These are phyloP conservation scores for Lobophora halterata DNA, from an alignment of 2,888 invertebrate genomes.

Conservation along the genomic window DNA sequence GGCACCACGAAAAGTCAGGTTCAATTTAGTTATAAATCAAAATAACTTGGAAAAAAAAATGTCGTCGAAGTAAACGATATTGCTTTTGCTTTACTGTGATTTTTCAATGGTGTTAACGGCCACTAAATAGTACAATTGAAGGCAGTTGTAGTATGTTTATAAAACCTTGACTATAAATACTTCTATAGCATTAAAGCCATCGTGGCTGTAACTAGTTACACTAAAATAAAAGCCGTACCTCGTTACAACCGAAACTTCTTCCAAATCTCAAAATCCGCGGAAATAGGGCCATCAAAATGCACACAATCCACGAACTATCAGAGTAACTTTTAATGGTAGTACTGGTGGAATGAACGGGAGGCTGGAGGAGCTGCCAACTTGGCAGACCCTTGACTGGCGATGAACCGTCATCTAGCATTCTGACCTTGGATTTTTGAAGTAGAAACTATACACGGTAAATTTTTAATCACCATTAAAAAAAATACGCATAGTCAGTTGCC, in stretches of 20 bases:
- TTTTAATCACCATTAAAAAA: too few species aligned
- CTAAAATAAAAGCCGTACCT: too few species aligned
- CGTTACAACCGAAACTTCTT: not conserved
- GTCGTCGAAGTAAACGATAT: too few species aligned
- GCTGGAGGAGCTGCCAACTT: constrained; percentile 29
- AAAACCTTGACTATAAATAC: too few species aligned
- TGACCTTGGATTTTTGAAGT: constrained; percentile 1
- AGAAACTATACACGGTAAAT: too few species aligned
- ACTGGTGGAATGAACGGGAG: constrained; percentile 28
- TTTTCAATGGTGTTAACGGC: too few species aligned
- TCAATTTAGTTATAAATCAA: not conserved
- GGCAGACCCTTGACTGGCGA: constrained; percentile 23
- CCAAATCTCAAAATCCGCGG: constrained; percentile 19
- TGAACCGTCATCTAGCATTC: constrained; percentile 10
- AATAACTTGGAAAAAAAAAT: not conserved
- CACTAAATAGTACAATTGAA: too few species aligned
- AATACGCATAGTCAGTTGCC: too few species aligned
- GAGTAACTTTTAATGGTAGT: constrained; percentile 28
- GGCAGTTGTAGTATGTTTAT: too few species aligned
- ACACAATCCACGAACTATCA: constrained; percentile 21
- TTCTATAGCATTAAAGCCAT: too few species aligned
- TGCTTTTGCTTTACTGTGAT: too few species aligned
- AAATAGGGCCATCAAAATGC: constrained; percentile 30
- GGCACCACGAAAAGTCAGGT: constrained; percentile 2
- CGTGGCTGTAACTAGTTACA: too few species aligned